phyloP scores from a whole-genome alignment of 2,888 invertebrate species.

The Netelia fuscicornis region DNA sequence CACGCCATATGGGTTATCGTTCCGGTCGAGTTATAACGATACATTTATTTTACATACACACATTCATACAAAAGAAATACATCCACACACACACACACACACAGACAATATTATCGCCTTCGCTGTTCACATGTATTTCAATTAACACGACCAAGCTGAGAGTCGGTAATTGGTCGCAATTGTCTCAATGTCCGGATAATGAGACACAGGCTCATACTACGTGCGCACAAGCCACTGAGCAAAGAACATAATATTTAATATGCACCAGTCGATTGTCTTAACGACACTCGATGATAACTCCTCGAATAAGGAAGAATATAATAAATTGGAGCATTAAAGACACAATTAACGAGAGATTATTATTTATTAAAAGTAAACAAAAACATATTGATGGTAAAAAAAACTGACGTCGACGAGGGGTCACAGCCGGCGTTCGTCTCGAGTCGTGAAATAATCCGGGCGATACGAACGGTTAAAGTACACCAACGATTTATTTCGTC shows the following conservation, averaged over 20 bases:
- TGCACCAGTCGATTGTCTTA: slow-evolving; percentile 3
- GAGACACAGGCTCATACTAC: not conserved
- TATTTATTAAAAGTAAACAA: not conserved
- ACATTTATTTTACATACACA: not conserved
- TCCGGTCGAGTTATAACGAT: not conserved
- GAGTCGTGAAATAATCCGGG: not conserved
- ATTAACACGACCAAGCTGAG: slow-evolving; percentile 43
- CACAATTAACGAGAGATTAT: not conserved
- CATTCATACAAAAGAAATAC: too few relatives aligned
- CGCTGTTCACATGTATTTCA: slow-evolving; percentile 28
- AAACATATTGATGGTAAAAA: not conserved
- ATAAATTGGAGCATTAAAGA: not conserved
- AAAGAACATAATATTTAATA: not conserved
- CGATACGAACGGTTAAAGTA: not conserved
- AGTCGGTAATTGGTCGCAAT: slow-evolving; percentile 54
- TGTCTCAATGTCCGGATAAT: slow-evolving; percentile 54
- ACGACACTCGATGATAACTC: not conserved
- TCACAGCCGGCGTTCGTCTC: not conserved
- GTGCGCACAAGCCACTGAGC: not conserved
- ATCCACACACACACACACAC: not conserved
- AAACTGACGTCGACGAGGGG: not conserved
- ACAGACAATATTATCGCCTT: not conserved
- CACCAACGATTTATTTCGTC: not conserved
- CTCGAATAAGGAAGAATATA: too few relatives aligned
- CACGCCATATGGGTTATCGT: slow-evolving; percentile 22